Base-by-base conservation (phyloP, 2,113 vertebrate species). In the Spea multiplicata region DNA sequence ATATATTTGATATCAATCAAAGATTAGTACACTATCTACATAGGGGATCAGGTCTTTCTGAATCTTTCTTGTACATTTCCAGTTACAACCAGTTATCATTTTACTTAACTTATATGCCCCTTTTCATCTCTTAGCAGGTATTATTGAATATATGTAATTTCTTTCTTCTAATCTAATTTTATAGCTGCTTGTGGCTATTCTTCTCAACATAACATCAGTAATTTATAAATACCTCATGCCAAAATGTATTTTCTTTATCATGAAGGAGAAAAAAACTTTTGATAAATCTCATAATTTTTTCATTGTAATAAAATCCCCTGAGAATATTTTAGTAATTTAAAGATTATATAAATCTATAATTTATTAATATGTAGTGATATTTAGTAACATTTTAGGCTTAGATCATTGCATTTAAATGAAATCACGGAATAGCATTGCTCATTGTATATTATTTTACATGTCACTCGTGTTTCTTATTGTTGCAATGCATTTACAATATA, bases 111-210 rank as follows among this genome's bases (percentile, higher is more conserved):
- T 73, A 47, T 66, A 79, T 73, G 49, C 13, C 65, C 52, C 71
- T 46, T 73, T 73, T 79, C 70, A 73, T 79, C 71, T 45, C 64
- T 73, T 73, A 66, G 61, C 77, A 73, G 77, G 70, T 79, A 79
- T 73, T 79, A 79, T 79, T 79, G 73, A 79, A 79, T 79, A 79
- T 73, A 62, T 79, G 77, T 79, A 79, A 79, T 79, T 79, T 79
- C 61, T 50, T 79, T 72, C 44, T 64, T 49, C 44, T 79, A 79
- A 79, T 79, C 55, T 79, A 73, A 73, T 79, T 79, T 79, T 79
- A 79, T 73, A 79, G 70, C 71, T 48, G 77, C 77, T 70, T 48
- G 62, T 73, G 59, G 77, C 77, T 3, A 65, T 67, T 72, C 70
- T 67, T 50, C 47, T 17, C n/a, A 70, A 50, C 48, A 70, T 47